phyloP scores from a whole-genome alignment of 2,888 invertebrate genomes.

The Clistopyga incitator region DNA sequence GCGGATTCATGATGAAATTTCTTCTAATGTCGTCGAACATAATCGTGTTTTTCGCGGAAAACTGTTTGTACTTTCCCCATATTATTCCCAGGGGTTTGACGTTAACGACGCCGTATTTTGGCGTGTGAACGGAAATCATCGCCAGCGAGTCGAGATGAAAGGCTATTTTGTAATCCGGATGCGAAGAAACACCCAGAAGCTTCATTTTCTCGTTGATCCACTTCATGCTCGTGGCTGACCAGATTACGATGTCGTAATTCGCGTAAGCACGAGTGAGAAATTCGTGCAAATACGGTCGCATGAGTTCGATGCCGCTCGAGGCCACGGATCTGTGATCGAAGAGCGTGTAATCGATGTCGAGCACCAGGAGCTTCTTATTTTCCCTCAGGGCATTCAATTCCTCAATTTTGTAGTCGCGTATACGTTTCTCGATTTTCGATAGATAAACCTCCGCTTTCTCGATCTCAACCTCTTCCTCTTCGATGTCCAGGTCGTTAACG shows the following conservation, averaged over 20 bases:
- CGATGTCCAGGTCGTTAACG: constrained; percentile 96
- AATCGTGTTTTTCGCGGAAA: constrained; percentile 95
- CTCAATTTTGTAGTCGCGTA: constrained; percentile 93
- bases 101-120: constrained; percentile 96
- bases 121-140: constrained; percentile 97
- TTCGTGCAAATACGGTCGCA: constrained; percentile 98
- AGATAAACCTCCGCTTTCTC: constrained; percentile 89
- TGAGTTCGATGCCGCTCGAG: constrained; percentile 94
- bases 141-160: constrained; percentile 96
- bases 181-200: constrained; percentile 92
- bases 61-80: constrained; percentile 97
- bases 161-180: constrained; percentile 95
- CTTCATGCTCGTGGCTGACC: constrained; percentile 99
- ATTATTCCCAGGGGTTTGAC: constrained; percentile 98
- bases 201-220: constrained; percentile 99
- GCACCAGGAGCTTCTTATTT: constrained; percentile 95
- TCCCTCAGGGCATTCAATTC: constrained; percentile 92
- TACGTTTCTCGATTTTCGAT: constrained; percentile 92
- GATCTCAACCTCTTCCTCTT: constrained; percentile 92
- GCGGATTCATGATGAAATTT: constrained; percentile 99
- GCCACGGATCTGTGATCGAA: constrained; percentile 98
- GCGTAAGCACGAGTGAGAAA: constrained; percentile 94
- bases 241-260: constrained; percentile 98
- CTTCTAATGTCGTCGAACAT: constrained; percentile 98
- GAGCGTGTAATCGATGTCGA: constrained; percentile 98